Percentiles rank a stretch among this genome's conserved stretches.
Conservation (phyloP, 2,888 invertebrate species). For the Harpalus rubripes region DNA sequence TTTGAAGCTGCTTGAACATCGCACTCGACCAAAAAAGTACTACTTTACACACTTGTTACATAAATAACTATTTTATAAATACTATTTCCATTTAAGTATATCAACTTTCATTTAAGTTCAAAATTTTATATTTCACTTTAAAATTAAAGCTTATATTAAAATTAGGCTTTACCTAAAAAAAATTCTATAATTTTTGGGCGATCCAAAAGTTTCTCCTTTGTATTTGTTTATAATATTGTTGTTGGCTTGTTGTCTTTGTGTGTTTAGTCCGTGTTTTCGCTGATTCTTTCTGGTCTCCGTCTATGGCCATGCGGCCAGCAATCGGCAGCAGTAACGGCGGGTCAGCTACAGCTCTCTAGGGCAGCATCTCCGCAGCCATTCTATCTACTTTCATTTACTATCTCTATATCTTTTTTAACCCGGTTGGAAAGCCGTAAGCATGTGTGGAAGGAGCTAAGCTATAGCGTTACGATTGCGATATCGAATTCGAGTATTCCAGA, state of each 20-base stretch:
- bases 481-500: conserved; percentile 2
- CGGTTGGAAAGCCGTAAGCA: conserved; percentile 70
- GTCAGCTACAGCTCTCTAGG: conserved; percentile 80
- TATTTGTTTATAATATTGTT: not conserved
- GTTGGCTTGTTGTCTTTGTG: not conserved
- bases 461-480: conserved; percentile 15
- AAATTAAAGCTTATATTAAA: no score
- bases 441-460: conserved; percentile 72
- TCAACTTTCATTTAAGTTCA: no score
- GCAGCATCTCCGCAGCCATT: conserved; percentile 78
- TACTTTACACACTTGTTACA: no score
- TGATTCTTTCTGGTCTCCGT: conserved; percentile 1
- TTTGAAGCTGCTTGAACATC: no score
- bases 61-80: no score
- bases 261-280: not conserved
- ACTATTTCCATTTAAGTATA: no score
- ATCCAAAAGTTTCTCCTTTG: no score
- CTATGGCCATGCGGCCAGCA: conserved; percentile 79
- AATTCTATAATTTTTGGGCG: no score
- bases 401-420: conserved; percentile 73
- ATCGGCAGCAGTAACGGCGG: conserved; percentile 83
- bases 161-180: no score
- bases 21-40: no score
- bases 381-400: conserved; percentile 75
- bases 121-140: no score